Percentiles rank a stretch among this genome's conserved stretches.
Conservation (phyloP, 1,140 invertebrate genomes). For the Sipha flava region DNA sequence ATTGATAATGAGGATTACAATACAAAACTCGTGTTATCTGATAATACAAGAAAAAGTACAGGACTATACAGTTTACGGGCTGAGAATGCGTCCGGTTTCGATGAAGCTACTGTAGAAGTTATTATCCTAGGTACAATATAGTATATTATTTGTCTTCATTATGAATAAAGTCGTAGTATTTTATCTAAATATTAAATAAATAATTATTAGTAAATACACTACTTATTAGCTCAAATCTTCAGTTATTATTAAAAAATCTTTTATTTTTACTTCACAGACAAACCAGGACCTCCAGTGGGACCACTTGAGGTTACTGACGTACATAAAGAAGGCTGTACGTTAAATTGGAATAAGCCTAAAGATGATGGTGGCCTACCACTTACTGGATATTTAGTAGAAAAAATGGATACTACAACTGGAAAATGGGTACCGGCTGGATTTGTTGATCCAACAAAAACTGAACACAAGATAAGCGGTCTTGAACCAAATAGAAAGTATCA, state of each 20-base stretch:
- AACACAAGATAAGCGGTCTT: constrained; percentile 76
- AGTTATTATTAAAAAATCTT: not conserved
- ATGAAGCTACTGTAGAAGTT: constrained; percentile 90
- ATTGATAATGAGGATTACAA: constrained; percentile 91
- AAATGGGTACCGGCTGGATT: constrained; percentile 81
- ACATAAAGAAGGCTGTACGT: constrained; percentile 88
- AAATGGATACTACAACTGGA: constrained; percentile 78
- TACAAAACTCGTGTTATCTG: constrained; percentile 72
- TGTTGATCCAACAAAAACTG: constrained; percentile 77
- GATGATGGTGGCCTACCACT: constrained; percentile 92
- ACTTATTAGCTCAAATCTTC: no score
- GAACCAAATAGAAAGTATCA: constrained; percentile 88
- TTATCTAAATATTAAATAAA: no score
- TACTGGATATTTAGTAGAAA: constrained; percentile 82
- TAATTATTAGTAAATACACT: no score
- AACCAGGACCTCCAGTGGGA: constrained; percentile 87
- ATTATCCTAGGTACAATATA: constrained; percentile 81
- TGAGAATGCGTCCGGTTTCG: constrained; percentile 83
- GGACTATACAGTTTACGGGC: constrained; percentile 88
- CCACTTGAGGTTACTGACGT: constrained; percentile 86
- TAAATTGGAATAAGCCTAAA: constrained; percentile 91
- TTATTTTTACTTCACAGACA: constrained; percentile 54
- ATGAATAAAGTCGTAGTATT: no score
- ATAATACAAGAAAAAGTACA: constrained; percentile 70
- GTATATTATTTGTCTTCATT: no score